Evolutionary conservation across 2,888 invertebrate genomes (phyloP), one percentile per base, ranked within the genome.

Genomic region (Cerastis rubricosa): DNA sequence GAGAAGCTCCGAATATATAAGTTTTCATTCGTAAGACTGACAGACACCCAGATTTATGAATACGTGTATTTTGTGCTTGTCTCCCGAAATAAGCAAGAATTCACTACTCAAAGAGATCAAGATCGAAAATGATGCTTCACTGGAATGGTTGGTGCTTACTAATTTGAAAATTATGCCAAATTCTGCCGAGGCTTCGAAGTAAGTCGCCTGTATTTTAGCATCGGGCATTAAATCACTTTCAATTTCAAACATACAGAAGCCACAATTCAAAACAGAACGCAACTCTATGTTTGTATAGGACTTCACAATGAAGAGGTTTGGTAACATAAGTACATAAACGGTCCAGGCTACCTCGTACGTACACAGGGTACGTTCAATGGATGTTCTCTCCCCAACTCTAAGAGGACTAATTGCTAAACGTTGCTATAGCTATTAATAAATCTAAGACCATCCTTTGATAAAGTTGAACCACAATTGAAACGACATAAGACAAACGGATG

Each of bases 401-500:
- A 71, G 69, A 85, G 84, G 69, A 79, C 85, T 86, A 88, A 89
- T 88, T 88, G 81, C 81, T 85, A 80, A 81, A 81, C 80, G 74
- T 83, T 85, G 65, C 82, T 82, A 70, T 72, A 85, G 80, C 80
- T 85, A 89, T 87, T 88, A 88, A 90, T 88, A 90, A 88, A 84
- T 86, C 85, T 70, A 83, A 83, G 79, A 74, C 84, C 81, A 76
- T 85, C 87, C 87, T 88, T 89, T 89, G 87, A 90, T 86, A 89
- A 92, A 91, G 91, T 90, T 91, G 83, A 87, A 89, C 90, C 88
- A 89, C 90, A 91, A 90, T 89, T 91, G 89, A 89, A 88, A 88
- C 87, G 87, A 89, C 87, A 88, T 90, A 91, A 93, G 92, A 91
- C 92, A 92, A 92, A 91, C 96, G 95, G 96, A 96, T 94, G 94